Evolutionary conservation across 1,140 invertebrate genomes (phyloP).

Genomic region (Phocides pigmalion): DNA sequence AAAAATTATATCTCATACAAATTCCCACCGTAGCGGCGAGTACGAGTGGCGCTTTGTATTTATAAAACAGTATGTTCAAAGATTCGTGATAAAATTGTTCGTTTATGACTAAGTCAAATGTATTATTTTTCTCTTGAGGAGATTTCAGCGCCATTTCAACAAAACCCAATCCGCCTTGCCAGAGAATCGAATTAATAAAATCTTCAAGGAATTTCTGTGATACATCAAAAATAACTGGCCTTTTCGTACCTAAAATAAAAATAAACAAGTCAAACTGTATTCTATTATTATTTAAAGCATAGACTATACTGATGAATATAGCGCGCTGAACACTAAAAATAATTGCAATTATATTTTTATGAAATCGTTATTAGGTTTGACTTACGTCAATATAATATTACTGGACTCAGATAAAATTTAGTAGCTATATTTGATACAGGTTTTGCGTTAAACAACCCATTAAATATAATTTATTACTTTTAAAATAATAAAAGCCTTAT

Average conservation of each 20-base stretch:
- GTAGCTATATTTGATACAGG: too few relatives aligned
- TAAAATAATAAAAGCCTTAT: too few relatives aligned
- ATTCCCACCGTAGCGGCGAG: slow-evolving; percentile 84
- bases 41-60: slow-evolving; percentile 82
- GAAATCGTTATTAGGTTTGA: too few relatives aligned
- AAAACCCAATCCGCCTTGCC: neutral
- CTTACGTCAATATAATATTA: too few relatives aligned
- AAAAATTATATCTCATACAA: slow-evolving; percentile 83
- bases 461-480: too few relatives aligned
- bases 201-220: slow-evolving; percentile 2
- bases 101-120: slow-evolving; percentile 82
- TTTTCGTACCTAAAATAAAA: slow-evolving; percentile 5
- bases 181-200: neutral
- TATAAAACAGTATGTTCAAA: slow-evolving; percentile 81
- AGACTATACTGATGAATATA: too few relatives aligned
- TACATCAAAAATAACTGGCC: slow-evolving; percentile 5
- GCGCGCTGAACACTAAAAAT: too few relatives aligned
- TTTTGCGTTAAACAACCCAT: too few relatives aligned
- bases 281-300: too few relatives aligned
- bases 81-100: slow-evolving; percentile 85
- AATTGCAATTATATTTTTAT: too few relatives aligned
- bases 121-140: slow-evolving; percentile 54
- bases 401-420: too few relatives aligned
- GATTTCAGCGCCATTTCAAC: slow-evolving; percentile 5
- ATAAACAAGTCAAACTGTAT: neutral